Conservation (phyloP, 2,797 vertebrate genomes). For the Huso huso region DNA sequence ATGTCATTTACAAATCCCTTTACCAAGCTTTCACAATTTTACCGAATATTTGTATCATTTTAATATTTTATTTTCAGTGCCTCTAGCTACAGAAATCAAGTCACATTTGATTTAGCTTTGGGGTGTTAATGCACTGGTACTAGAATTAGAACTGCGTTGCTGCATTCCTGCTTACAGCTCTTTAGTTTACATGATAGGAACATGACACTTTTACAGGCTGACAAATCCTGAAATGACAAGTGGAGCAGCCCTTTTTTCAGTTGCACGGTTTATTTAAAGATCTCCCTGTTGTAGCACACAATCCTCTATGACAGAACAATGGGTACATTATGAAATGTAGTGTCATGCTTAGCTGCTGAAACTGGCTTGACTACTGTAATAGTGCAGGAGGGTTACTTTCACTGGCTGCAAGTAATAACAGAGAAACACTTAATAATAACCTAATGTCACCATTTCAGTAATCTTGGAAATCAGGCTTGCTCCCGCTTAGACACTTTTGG, state of each 20-base stretch:
- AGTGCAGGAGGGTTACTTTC: constrained; percentile 54
- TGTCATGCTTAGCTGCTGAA: constrained; percentile 43
- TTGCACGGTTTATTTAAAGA: constrained; percentile 37
- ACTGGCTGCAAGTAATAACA: constrained; percentile 39
- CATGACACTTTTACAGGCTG: constrained; percentile 5
- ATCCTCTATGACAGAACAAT: constrained; percentile 34
- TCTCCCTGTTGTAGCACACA: constrained; percentile 33
- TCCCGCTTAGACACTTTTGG: constrained; percentile 22
- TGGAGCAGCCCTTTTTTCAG: constrained; percentile 19
- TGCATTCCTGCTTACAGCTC: constrained; percentile 6
- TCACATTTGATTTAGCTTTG: background rate
- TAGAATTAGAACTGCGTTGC: background rate
- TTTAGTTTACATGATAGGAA: constrained; percentile 11
- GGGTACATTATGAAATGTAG: constrained; percentile 22
- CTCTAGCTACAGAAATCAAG: background rate
- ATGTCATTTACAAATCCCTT: too few species aligned
- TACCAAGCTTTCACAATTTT: too few species aligned
- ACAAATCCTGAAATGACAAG: constrained; percentile 11
- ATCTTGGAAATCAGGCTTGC: constrained; percentile 56
- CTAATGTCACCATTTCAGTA: constrained; percentile 61
- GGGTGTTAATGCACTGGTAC: constrained; percentile 4
- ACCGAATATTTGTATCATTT: constrained; percentile 13
- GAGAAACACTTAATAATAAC: constrained; percentile 65
- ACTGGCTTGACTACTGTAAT: constrained; percentile 47
- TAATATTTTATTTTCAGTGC: background rate